Conservation (phyloP, 2,888 invertebrate genomes). For the Drosophila tripunctata region DNA sequence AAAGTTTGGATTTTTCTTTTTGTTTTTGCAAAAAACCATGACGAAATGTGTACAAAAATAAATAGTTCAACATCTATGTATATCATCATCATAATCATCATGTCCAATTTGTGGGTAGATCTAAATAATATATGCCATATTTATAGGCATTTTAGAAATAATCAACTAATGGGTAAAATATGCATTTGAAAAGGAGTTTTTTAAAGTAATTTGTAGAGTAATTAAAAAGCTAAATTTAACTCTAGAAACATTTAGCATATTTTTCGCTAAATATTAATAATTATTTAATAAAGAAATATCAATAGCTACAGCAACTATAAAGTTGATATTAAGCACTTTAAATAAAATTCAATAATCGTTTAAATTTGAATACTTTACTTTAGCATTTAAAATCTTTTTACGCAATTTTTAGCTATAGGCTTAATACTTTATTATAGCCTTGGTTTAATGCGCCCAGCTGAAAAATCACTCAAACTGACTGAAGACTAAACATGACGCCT, state of each 20-base stretch:
- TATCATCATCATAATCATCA: too few species aligned
- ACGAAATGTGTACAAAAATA: slow-evolving; percentile 59
- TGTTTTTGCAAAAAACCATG: slow-evolving; percentile 56
- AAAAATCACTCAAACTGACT: slow-evolving; percentile 14
- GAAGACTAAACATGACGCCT: slow-evolving; percentile 1
- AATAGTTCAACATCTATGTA: slow-evolving; percentile 14
- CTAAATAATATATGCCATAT: slow-evolving; percentile 3
- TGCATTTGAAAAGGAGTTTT: not conserved
- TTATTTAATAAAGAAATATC: too few species aligned
- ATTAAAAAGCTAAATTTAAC: too few species aligned
- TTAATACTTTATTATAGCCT: not conserved
- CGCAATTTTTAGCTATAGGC: not conserved
- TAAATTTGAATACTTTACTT: not conserved
- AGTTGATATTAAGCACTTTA: too few species aligned
- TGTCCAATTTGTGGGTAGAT: slow-evolving; percentile 20
- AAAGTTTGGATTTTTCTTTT: not conserved
- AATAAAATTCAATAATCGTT: too few species aligned
- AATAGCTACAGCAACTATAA: too few species aligned
- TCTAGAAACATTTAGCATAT: too few species aligned
- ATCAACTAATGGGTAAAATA: not conserved
- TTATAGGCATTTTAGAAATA: not conserved
- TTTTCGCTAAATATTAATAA: too few species aligned
- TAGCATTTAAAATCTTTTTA: not conserved
- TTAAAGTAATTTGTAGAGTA: not conserved
- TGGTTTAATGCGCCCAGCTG: not conserved